Evolutionary conservation across 2,113 vertebrate species (phyloP), one percentile per base, ranked within the genome.

Genomic region (Paedocypris sp.): DNA sequence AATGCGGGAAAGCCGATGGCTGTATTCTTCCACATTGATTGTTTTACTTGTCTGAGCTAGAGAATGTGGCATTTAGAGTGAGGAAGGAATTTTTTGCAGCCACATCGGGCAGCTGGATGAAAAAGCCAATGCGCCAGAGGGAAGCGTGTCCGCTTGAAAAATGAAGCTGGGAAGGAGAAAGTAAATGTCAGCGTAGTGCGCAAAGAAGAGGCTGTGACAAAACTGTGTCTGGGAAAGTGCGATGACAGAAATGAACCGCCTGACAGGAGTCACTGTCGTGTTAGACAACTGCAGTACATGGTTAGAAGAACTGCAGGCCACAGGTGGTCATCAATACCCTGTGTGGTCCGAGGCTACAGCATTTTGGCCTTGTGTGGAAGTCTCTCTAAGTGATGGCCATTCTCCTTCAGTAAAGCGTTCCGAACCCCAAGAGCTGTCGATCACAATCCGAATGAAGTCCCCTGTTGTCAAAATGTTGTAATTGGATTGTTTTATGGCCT

Each of bases 51-150:
- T 43, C 39, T 26, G 31, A 46, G 38, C 2, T 35, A 41, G 29
- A 20, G 20, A 36, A 46, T 35, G 33, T 63, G 61, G 29, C 61
- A 54, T 54, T 52, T 63, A 53, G 20, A 56, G 9, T n/a, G 23
- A 54, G 39, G 38, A 43, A 22, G 12, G 6, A 63, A 53, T 45
- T 43, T 19, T 36, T n/a, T 26, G 28, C 16, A 16, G 19, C 20
- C 11, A 41, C 31, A 36, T 31, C 20, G 5, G 28, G 50, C 20
- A 47, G 31, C 33, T 1, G 0, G 11, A 20, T 64, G 32, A 53
- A 54, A 45, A 43, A 6, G 7, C 19, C 35, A 32, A 52, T 36
- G 13, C 23, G 42, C 61, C 49, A 36, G 22, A 18, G 50, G 51
- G 15, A 43, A 28, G 20, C 7, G 20, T 45, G 42, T 38, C 32